These are phyloP conservation scores for Scaptomyza parva DNA, from an alignment of 2,888 invertebrate genomes.

Conservation along the genomic window DNA sequence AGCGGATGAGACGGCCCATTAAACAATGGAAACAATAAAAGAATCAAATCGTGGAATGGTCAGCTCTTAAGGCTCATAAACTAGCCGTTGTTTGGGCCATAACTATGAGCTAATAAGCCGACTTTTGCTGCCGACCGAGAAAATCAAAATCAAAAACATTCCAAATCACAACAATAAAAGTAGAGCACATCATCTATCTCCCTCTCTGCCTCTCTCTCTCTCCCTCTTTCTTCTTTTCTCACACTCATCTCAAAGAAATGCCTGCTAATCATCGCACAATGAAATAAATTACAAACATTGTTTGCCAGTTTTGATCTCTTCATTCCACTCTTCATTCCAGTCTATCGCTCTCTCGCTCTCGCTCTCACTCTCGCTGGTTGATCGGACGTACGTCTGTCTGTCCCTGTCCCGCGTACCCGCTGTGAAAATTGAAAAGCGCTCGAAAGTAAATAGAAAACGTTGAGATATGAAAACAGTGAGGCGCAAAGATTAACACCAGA, in stretches of 20 bases:
- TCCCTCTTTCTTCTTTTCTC: background rate
- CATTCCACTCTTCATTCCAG: background rate
- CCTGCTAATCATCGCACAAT: slow-evolving; percentile 81
- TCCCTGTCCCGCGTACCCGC: slow-evolving; percentile 45
- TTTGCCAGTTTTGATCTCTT: slow-evolving; percentile 47
- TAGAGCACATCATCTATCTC: slow-evolving; percentile 57
- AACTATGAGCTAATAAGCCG: slow-evolving; percentile 74
- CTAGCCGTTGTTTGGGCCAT: slow-evolving; percentile 67
- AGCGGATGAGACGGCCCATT: slow-evolving; percentile 52
- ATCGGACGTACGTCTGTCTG: background rate
- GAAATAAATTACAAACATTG: slow-evolving; percentile 82
- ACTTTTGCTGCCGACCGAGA: slow-evolving; percentile 11
- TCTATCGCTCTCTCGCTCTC: background rate
- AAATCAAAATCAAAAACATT: slow-evolving; percentile 44
- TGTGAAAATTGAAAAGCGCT: slow-evolving; percentile 78
- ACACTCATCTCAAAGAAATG: slow-evolving; percentile 57
- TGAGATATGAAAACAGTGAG: slow-evolving; percentile 44
- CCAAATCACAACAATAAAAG: slow-evolving; percentile 63
- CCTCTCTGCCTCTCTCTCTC: background rate
- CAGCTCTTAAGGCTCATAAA: slow-evolving; percentile 44
- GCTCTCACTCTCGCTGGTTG: background rate
- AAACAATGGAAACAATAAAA: slow-evolving; percentile 27
- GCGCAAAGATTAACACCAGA: slow-evolving; percentile 73
- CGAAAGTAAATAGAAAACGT: slow-evolving; percentile 74
- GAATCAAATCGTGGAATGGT: slow-evolving; percentile 6